phyloP scores from a whole-genome alignment of 2,888 invertebrate genomes.

The Thyatira batis region DNA sequence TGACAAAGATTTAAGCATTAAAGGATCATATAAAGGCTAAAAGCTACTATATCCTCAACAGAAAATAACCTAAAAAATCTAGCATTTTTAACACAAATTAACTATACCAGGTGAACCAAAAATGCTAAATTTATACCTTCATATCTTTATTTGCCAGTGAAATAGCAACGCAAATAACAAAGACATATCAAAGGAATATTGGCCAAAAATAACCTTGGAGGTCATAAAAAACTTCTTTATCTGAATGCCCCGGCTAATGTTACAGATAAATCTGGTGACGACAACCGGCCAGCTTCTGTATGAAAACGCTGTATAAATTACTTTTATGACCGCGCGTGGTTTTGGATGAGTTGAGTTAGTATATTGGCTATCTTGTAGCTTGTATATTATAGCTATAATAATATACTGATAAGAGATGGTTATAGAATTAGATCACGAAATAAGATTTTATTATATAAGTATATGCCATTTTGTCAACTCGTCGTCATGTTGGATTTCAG shows the following conservation, averaged over 20 bases:
- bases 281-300: conserved; percentile 16
- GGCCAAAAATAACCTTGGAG: conserved; percentile 4
- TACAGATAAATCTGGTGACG: conserved; percentile 25
- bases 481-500: no score
- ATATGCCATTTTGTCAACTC: no score
- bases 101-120: neutral
- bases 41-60: no score
- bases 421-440: neutral
- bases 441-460: no score
- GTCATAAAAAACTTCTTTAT: conserved; percentile 13
- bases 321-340: conserved; percentile 12
- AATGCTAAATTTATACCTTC: neutral
- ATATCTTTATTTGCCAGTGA: neutral
- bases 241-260: conserved; percentile 16
- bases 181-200: conserved; percentile 1
- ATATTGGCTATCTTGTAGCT: neutral
- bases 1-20: no score
- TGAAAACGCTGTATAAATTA: conserved; percentile 15
- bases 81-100: neutral
- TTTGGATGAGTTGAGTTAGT: neutral
- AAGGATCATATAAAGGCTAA: no score
- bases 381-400: neutral
- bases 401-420: neutral
- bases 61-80: no score
- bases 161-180: neutral